A percentile compares a stretch with the other conserved stretches of the same genome.
Conservation (phyloP, 1,140 invertebrate genomes). For the Drosophila arawakana region DNA sequence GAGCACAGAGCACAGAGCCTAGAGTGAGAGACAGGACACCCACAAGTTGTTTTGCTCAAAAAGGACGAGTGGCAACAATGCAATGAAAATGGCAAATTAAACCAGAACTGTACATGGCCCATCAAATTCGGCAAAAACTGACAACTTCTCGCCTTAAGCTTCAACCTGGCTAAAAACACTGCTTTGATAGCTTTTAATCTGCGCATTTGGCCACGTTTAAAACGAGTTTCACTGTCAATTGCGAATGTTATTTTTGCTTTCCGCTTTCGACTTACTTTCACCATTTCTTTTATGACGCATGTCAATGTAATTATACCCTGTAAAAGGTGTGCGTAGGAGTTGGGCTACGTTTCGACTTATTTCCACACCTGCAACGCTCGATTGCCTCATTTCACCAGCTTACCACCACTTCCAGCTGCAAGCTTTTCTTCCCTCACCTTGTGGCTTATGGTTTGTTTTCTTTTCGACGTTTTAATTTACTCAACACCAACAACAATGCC, state of each 20-base stretch:
- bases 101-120: constrained; percentile 17
- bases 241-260: constrained; percentile 38
- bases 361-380: too few species aligned
- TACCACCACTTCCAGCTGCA: background rate
- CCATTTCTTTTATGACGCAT: constrained; percentile 60
- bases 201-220: constrained; percentile 51
- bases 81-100: constrained; percentile 63
- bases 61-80: constrained; percentile 47
- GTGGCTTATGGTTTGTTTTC: constrained; percentile 58
- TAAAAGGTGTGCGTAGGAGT: background rate
- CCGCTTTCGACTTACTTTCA: constrained; percentile 21
- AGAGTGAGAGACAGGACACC: constrained; percentile 3
- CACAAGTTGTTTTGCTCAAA: constrained; percentile 32
- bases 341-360: background rate
- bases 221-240: constrained; percentile 81
- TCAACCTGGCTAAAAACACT: constrained; percentile 16
- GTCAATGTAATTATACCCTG: constrained; percentile 52
- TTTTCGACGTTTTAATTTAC: constrained; percentile 74
- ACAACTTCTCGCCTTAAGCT: constrained; percentile 43
- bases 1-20: constrained; percentile 16
- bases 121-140: constrained; percentile 19
- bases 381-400: background rate
- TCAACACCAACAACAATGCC: constrained; percentile 45
- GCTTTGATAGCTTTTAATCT: constrained; percentile 10
- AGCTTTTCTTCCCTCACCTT: constrained; percentile 43